Conservation (phyloP, 2,888 invertebrate genomes). For the Trachelus iudaicus region DNA sequence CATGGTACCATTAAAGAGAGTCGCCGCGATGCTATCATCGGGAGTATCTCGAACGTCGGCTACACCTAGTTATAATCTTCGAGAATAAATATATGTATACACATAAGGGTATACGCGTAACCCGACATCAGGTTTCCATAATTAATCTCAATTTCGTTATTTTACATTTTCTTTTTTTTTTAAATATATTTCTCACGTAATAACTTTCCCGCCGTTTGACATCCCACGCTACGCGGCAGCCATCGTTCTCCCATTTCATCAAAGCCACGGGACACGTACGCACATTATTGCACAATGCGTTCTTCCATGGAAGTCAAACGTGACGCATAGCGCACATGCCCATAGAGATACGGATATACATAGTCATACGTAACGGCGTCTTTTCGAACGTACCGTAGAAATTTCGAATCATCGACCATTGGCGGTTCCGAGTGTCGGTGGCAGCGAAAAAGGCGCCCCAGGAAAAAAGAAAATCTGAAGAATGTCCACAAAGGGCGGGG, state of each 20-base stretch:
- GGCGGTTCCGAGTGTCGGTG: no score
- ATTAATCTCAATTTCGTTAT: slow-evolving; percentile 14
- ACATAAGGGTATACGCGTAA: neutral
- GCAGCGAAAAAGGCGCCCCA: no score
- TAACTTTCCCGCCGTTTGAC: slow-evolving; percentile 16
- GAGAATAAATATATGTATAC: slow-evolving; percentile 20
- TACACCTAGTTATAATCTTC: slow-evolving; percentile 25
- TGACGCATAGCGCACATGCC: no score
- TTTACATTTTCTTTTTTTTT: slow-evolving; percentile 13
- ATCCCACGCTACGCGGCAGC: slow-evolving; percentile 12
- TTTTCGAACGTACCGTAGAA: no score
- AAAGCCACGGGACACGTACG: slow-evolving; percentile 16
- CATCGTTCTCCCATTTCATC: slow-evolving; percentile 20
- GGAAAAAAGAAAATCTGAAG: no score
- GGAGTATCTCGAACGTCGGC: slow-evolving; percentile 39
- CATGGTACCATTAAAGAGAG: no score
- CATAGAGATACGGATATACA: no score
- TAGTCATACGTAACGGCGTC: no score
- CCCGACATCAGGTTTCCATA: slow-evolving; percentile 12
- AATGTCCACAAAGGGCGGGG: no score
- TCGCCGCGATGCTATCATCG: slow-evolving; percentile 34
- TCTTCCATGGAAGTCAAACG: slow-evolving; percentile 9
- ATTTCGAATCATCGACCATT: no score
- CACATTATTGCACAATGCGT: slow-evolving; percentile 18
- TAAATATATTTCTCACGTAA: slow-evolving; percentile 14